Evolutionary conservation across 1,140 invertebrate species (phyloP).

Genomic region (Bombus confusus): DNA sequence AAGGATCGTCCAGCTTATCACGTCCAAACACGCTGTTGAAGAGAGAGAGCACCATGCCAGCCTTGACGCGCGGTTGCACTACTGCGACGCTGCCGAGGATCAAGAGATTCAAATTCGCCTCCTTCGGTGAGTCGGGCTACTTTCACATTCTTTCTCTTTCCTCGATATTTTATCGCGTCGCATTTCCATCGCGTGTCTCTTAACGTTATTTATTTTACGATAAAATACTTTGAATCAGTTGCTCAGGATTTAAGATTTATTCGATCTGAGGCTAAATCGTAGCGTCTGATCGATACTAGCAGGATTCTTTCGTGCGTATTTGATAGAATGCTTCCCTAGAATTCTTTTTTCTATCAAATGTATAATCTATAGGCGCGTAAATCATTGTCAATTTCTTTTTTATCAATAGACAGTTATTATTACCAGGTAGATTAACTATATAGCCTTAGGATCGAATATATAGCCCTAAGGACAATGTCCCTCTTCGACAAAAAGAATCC

Average conservation of each 20-base stretch:
- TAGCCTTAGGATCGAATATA: no score
- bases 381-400: not conserved
- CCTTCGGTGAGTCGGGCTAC: constrained; percentile 58
- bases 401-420: no score
- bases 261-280: not conserved
- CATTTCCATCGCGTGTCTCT: not conserved
- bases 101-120: constrained; percentile 66
- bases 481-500: no score
- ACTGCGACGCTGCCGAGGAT: constrained; percentile 67
- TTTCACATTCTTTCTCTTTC: not conserved
- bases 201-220: not conserved
- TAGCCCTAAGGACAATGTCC: no score
- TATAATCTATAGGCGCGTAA: not conserved
- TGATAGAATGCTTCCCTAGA: not conserved
- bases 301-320: not conserved
- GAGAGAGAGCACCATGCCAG: constrained; percentile 64
- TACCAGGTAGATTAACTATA: no score
- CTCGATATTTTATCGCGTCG: not conserved
- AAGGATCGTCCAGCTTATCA: constrained; percentile 46
- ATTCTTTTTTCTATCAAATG: not conserved
- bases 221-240: not conserved
- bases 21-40: constrained; percentile 20
- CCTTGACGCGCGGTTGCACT: constrained; percentile 65
- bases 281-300: not conserved
- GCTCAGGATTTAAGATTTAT: not conserved